phyloP scores from a whole-genome alignment of 2,888 invertebrate species.

The Theodoxus fluviatilis region DNA sequence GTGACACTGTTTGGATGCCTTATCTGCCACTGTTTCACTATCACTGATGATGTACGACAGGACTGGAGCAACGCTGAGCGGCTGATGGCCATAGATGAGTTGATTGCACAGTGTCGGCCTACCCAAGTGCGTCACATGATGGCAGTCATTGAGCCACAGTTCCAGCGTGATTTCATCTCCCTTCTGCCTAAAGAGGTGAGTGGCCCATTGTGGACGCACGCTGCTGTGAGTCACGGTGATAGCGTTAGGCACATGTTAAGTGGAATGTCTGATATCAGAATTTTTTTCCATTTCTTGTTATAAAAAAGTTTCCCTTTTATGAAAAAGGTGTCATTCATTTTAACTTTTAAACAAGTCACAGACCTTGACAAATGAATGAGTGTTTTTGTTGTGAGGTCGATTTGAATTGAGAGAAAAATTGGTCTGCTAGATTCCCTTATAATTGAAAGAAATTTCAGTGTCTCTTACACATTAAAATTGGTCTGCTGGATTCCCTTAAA shows the following conservation, averaged over 20 bases:
- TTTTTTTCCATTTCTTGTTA: too few relatives aligned
- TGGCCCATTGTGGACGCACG: neutral
- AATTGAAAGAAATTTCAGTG: too few relatives aligned
- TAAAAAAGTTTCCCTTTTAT: too few relatives aligned
- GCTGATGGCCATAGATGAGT: slow-evolving; percentile 84
- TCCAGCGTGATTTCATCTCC: slow-evolving; percentile 97
- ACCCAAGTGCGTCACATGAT: slow-evolving; percentile 96
- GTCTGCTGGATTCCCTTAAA: too few relatives aligned
- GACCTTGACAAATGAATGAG: too few relatives aligned
- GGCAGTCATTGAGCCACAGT: slow-evolving; percentile 96
- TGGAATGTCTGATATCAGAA: neutral
- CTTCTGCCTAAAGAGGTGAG: slow-evolving; percentile 86
- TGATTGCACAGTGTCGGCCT: slow-evolving; percentile 88
- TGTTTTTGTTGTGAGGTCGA: too few relatives aligned
- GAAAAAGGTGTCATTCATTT: too few relatives aligned
- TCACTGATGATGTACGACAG: slow-evolving; percentile 64
- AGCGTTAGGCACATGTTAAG: neutral
- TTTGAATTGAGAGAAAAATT: too few relatives aligned
- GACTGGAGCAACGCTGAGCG: slow-evolving; percentile 89
- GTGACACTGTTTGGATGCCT: neutral
- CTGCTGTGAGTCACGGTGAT: neutral
- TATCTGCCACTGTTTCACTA: neutral
- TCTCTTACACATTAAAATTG: too few relatives aligned
- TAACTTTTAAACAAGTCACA: too few relatives aligned
- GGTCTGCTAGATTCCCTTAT: too few relatives aligned